phyloP scores from a whole-genome alignment of 2,888 invertebrate species.

The Mechanitis mazaeus region DNA sequence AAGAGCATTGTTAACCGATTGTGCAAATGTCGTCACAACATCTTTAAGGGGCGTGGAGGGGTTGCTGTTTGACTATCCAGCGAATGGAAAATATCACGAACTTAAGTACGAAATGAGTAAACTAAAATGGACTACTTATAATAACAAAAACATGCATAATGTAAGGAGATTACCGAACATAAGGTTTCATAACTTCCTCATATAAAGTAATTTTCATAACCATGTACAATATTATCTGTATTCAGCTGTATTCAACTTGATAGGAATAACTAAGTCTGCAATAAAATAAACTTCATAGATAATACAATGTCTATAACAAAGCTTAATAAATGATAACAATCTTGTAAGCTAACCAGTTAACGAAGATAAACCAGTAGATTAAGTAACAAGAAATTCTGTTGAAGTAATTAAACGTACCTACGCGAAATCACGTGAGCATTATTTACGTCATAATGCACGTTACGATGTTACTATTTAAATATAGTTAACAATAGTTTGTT shows the following conservation, averaged over 20 bases:
- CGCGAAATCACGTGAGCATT: background rate
- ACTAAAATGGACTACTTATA: background rate
- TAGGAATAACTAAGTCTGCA: too few species aligned
- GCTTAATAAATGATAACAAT: background rate
- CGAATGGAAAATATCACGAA: conserved; percentile 8
- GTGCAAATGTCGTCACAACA: conserved; percentile 55
- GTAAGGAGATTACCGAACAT: too few species aligned
- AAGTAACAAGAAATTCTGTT: conserved; percentile 21
- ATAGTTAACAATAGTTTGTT: too few species aligned
- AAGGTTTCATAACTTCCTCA: too few species aligned
- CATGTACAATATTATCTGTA: too few species aligned
- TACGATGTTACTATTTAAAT: too few species aligned
- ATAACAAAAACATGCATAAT: too few species aligned
- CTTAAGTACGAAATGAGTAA: background rate
- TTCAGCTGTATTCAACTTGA: too few species aligned
- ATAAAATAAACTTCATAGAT: too few species aligned
- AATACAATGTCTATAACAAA: background rate
- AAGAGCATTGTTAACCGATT: conserved; percentile 64
- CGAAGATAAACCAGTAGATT: conserved; percentile 3
- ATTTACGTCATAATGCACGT: background rate
- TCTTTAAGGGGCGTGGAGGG: conserved; percentile 37
- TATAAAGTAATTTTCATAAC: too few species aligned
- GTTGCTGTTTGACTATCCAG: conserved; percentile 6
- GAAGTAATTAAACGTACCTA: conserved; percentile 16
- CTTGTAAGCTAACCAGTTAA: background rate